Conservation (phyloP, 2,113 vertebrate species). For the Malurus alboscapulatus region DNA sequence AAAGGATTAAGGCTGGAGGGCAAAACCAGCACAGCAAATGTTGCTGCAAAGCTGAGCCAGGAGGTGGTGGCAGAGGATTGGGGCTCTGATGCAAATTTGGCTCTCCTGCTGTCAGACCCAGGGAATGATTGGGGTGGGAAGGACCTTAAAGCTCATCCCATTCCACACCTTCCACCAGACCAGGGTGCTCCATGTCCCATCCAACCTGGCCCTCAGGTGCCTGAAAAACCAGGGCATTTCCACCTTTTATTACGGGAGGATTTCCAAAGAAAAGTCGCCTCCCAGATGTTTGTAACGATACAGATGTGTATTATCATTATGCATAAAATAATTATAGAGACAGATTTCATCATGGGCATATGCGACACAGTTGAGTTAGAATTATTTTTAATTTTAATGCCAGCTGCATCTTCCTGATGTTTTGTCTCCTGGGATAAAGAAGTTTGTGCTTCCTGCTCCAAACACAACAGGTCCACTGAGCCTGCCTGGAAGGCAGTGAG, state of each 20-base stretch:
- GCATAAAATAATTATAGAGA: too few species aligned
- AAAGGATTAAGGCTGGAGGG: background rate
- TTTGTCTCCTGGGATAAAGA: background rate
- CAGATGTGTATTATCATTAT: accelerated
- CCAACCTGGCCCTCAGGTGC: background rate
- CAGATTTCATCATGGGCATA: background rate
- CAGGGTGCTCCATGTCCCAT: background rate
- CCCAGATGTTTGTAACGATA: too few species aligned
- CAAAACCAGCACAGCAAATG: accelerated
- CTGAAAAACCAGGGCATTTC: background rate
- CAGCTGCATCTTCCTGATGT: background rate
- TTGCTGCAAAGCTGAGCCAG: background rate
- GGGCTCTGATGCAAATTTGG: background rate
- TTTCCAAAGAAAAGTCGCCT: background rate
- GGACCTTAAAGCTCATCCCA: background rate
- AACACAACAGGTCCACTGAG: background rate
- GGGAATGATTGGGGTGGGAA: background rate
- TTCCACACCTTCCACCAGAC: background rate
- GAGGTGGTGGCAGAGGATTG: constrained; percentile 38
- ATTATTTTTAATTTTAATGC: background rate
- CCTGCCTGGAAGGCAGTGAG: too few species aligned
- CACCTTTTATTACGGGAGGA: accelerated
- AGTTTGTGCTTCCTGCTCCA: background rate
- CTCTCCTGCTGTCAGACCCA: background rate
- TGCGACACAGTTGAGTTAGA: background rate